A percentile compares a stretch with the other conserved stretches of the same genome.
phyloP scores from a whole-genome alignment of 1,140 invertebrate genomes.

The Venustaconcha ellipsiformis region DNA sequence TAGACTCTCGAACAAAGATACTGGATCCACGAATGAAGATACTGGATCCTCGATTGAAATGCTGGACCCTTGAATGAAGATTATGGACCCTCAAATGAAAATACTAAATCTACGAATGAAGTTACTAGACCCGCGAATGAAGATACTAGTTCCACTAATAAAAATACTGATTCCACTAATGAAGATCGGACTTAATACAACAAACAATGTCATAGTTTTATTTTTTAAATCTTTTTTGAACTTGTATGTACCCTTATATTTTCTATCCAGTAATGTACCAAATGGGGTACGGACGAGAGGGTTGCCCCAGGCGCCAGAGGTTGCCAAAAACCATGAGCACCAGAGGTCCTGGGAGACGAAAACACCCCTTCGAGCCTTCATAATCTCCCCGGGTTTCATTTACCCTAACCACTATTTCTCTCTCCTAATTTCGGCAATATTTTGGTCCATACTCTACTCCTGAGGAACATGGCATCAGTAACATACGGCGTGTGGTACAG shows the following conservation, averaged over 20 bases:
- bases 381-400: too few relatives aligned
- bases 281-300: not conserved
- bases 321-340: too few relatives aligned
- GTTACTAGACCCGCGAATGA: too few relatives aligned
- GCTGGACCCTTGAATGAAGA: too few relatives aligned
- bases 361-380: too few relatives aligned
- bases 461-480: conserved; percentile 13
- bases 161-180: too few relatives aligned
- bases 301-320: too few relatives aligned
- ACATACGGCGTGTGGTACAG: conserved; percentile 7
- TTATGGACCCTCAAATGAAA: conserved; percentile 7
- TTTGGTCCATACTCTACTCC: conserved; percentile 16
- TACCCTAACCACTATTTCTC: not conserved
- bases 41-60: too few relatives aligned
- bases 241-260: not conserved
- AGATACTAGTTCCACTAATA: too few relatives aligned
- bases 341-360: too few relatives aligned
- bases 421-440: conserved; percentile 9
- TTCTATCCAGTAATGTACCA: conserved; percentile 8
- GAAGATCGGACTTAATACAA: not conserved
- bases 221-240: not conserved
- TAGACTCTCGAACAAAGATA: too few relatives aligned
- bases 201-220: conserved; percentile 3
- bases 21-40: too few relatives aligned
- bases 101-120: not conserved